Evolutionary conservation across 2,797 vertebrate species (phyloP).

Genomic region (Enteromius paludinosus): DNA sequence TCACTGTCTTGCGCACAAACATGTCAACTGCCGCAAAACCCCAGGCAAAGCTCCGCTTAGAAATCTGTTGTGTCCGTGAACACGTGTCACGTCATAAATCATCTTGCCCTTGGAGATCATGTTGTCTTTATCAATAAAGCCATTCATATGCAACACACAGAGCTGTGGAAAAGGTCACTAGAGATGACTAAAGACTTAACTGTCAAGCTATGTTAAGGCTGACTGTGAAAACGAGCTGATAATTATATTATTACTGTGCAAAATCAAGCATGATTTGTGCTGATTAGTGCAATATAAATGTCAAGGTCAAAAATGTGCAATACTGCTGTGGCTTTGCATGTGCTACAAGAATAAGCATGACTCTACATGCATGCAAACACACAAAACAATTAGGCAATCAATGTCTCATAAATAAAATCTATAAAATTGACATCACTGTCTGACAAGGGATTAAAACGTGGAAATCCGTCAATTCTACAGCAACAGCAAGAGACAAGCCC

Average conservation of each 20-base stretch:
- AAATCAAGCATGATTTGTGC: slow-evolving; percentile 14
- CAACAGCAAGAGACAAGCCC: background rate
- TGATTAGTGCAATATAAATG: slow-evolving; percentile 11
- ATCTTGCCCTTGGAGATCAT: slow-evolving; percentile 32
- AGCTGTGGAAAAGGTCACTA: slow-evolving; percentile 19
- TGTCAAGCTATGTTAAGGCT: background rate
- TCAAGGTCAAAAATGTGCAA: background rate
- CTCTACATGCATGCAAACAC: background rate
- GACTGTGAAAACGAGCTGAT: background rate
- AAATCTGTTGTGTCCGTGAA: slow-evolving; percentile 20
- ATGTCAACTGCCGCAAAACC: slow-evolving; percentile 35
- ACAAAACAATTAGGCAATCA: background rate
- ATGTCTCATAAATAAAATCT: background rate
- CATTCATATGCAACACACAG: slow-evolving; percentile 1
- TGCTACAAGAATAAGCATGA: background rate
- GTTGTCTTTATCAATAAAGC: slow-evolving; percentile 26
- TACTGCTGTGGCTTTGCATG: background rate
- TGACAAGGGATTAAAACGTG: background rate
- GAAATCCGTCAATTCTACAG: slow-evolving; percentile 10
- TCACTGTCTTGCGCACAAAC: slow-evolving; percentile 6
- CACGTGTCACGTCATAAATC: slow-evolving; percentile 33
- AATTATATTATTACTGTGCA: slow-evolving; percentile 5
- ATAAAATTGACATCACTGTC: background rate
- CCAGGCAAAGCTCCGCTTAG: slow-evolving; percentile 4
- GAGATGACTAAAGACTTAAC: slow-evolving; percentile 11